Conservation (phyloP, 2,113 vertebrate genomes). For the Hiodon tergisus region DNA sequence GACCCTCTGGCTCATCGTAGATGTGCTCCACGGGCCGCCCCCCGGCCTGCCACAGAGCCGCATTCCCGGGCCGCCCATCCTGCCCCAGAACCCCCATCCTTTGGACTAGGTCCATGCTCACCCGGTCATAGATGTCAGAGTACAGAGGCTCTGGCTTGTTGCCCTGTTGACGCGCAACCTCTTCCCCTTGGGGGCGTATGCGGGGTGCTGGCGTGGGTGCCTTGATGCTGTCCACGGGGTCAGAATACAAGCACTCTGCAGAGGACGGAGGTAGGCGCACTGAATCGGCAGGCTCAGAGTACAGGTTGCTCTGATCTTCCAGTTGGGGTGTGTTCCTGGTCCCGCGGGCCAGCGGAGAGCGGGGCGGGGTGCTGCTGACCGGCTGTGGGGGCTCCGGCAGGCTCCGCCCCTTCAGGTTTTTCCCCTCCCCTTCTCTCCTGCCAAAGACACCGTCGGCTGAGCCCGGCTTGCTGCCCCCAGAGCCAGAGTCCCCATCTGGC, state of each 20-base stretch:
- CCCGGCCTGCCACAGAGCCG: neutral
- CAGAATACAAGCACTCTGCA: conserved; percentile 75
- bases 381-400: conserved; percentile 68
- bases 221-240: conserved; percentile 79
- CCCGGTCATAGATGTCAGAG: conserved; percentile 65
- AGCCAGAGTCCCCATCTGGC: conserved; percentile 53
- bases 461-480: conserved; percentile 62
- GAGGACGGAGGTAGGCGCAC: conserved; percentile 56
- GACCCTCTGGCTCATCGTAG: conserved; percentile 87
- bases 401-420: conserved; percentile 57
- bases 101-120: conserved; percentile 52
- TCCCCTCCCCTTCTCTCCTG: conserved; percentile 53
- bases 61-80: conserved; percentile 36
- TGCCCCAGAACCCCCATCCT: conserved; percentile 43
- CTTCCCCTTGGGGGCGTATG: conserved; percentile 46
- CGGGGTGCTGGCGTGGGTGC: conserved; percentile 38
- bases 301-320: conserved; percentile 59
- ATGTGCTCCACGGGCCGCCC: conserved; percentile 68
- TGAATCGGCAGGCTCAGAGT: conserved; percentile 84
- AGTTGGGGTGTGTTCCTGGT: neutral
- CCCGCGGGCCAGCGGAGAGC: conserved; percentile 50
- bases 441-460: conserved; percentile 59
- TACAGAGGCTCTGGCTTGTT: conserved; percentile 46
- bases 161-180: conserved; percentile 34
- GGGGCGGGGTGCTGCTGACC: conserved; percentile 37